Conservation (phyloP, 2,113 vertebrate genomes). For the Lepus americanus region DNA sequence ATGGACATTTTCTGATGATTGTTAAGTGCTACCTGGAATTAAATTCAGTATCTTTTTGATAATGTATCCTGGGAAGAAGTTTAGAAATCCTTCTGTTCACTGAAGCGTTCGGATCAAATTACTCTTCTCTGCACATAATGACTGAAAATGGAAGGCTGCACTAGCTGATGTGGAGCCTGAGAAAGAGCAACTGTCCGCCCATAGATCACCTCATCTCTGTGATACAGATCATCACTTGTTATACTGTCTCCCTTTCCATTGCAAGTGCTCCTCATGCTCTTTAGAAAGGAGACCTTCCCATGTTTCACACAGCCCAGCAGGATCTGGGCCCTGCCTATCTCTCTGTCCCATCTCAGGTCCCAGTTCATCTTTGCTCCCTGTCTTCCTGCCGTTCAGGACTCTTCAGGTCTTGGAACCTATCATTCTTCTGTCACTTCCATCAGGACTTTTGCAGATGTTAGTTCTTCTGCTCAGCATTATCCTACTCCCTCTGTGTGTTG, state of each 20-base stretch:
- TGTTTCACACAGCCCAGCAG: neutral
- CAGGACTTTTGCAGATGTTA: neutral
- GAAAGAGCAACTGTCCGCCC: neutral
- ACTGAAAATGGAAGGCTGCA: neutral
- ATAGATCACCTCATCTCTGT: neutral
- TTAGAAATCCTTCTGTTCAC: neutral
- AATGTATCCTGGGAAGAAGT: conserved; percentile 11
- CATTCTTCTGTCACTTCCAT: neutral
- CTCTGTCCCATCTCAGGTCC: neutral
- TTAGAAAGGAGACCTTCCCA: neutral
- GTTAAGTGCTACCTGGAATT: conserved; percentile 56
- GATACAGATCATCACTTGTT: neutral
- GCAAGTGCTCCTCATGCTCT: neutral
- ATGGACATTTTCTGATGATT: neutral
- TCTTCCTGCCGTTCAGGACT: neutral
- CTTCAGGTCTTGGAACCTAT: neutral
- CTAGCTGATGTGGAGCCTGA: neutral
- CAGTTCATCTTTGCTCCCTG: neutral
- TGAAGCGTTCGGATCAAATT: conserved; percentile 34
- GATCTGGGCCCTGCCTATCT: neutral
- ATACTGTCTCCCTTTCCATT: neutral
- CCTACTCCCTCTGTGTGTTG: neutral
- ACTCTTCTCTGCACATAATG: conserved; percentile 18
- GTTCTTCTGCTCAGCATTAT: neutral
- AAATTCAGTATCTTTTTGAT: neutral